Evolutionary conservation across 23 tunicate genomes (phyloP).

Genomic region (Halocynthia aurantium): DNA sequence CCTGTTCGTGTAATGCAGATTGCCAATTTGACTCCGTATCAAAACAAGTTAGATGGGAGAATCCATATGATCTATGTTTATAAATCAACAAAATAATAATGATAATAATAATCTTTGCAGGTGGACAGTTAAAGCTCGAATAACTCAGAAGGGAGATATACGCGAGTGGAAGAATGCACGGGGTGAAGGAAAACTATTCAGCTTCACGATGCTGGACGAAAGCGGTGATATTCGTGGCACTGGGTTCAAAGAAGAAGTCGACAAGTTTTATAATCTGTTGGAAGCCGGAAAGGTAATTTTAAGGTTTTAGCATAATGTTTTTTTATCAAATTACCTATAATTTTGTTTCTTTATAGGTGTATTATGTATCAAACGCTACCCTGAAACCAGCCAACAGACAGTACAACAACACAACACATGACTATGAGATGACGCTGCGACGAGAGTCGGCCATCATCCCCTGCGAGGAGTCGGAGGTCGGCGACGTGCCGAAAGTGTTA

Average conservation of each 20-base stretch:
- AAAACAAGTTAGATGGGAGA: conserved; percentile 44
- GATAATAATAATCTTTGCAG: conserved; percentile 1
- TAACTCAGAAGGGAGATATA: conserved; percentile 69
- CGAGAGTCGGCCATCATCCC: conserved; percentile 49
- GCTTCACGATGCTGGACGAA: conserved; percentile 85
- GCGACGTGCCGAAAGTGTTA: conserved; percentile 52
- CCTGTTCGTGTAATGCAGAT: conserved; percentile 68
- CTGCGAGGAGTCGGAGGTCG: conserved; percentile 52
- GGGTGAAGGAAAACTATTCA: conserved; percentile 91
- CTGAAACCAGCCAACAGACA: conserved; percentile 88
- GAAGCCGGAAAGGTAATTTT: conserved; percentile 74
- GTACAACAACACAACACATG: conserved; percentile 84
- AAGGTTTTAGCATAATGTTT: neutral
- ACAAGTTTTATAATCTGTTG: conserved; percentile 57
- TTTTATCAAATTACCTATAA: neutral
- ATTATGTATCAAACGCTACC: conserved; percentile 65
- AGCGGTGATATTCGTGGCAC: conserved; percentile 77
- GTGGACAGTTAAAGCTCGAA: conserved; percentile 82
- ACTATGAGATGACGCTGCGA: conserved; percentile 89
- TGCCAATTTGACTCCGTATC: conserved; percentile 76
- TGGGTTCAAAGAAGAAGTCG: conserved; percentile 94
- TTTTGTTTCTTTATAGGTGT: conserved; percentile 26
- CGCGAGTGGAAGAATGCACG: conserved; percentile 87
- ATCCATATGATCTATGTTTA: neutral
- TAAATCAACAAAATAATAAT: neutral